Conservation (phyloP, 2,113 vertebrate genomes). For the Corvus moneduloides region DNA sequence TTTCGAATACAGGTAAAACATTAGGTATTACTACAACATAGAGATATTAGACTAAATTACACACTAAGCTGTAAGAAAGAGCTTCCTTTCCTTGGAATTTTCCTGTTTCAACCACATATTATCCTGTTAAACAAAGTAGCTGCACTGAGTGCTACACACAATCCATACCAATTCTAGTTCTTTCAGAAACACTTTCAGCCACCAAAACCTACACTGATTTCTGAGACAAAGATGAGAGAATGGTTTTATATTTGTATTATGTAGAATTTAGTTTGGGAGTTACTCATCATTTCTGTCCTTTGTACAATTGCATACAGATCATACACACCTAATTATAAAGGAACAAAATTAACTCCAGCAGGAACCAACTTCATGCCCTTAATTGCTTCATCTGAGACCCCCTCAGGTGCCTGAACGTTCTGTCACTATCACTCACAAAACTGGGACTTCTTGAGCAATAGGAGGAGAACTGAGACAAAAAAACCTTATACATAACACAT, state of each 20-base stretch:
- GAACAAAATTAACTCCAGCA: neutral
- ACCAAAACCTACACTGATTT: neutral
- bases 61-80: neutral
- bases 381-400: neutral
- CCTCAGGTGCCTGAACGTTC: neutral
- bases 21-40: neutral
- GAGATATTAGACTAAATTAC: neutral
- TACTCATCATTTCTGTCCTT: neutral
- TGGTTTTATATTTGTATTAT: neutral
- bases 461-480: neutral
- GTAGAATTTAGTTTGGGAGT: neutral
- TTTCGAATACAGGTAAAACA: neutral
- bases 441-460: neutral
- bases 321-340: neutral
- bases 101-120: rapidly evolving
- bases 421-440: neutral
- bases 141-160: neutral
- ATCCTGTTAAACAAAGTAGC: neutral
- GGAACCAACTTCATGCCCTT: neutral
- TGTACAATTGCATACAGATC: neutral
- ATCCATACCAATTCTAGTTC: neutral
- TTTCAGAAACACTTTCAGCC: neutral
- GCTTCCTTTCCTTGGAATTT: neutral
- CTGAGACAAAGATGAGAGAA: neutral
- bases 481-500: neutral